phyloP scores from a whole-genome alignment of 1,140 invertebrate genomes.

The Glossosoma conforme region DNA sequence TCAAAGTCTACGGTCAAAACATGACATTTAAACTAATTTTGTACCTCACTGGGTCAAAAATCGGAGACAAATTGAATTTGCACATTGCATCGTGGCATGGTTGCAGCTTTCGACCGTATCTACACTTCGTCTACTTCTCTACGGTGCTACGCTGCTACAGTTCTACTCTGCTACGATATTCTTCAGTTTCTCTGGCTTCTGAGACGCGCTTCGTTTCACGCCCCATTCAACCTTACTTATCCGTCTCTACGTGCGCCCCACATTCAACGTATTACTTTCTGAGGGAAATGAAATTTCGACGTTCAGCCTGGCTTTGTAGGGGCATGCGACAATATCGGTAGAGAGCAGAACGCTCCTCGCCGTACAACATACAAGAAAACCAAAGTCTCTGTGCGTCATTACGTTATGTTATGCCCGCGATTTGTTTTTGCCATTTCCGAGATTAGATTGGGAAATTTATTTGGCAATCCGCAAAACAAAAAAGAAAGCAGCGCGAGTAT shows the following conservation, averaged over 20 bases:
- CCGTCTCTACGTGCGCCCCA: constrained; percentile 12
- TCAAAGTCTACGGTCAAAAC: too few relatives aligned
- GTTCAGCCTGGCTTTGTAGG: too few relatives aligned
- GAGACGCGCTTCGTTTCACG: constrained; percentile 16
- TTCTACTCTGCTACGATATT: constrained; percentile 1
- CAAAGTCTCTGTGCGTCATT: too few relatives aligned
- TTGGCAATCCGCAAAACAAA: too few relatives aligned
- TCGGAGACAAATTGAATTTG: constrained; percentile 13
- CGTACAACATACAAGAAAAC: too few relatives aligned
- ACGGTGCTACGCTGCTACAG: not conserved
- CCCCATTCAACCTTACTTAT: constrained; percentile 23
- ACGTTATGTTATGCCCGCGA: too few relatives aligned
- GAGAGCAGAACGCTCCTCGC: too few relatives aligned
- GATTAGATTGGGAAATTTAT: too few relatives aligned
- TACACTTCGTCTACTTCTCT: not conserved
- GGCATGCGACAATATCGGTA: too few relatives aligned
- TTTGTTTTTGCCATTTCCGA: too few relatives aligned
- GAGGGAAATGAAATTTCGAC: constrained; percentile 20
- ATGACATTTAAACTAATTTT: too few relatives aligned
- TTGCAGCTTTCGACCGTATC: constrained; percentile 8
- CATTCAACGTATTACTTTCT: constrained; percentile 9
- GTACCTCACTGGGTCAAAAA: constrained; percentile 9
- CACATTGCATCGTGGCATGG: constrained; percentile 9
- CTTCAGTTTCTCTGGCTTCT: not conserved
- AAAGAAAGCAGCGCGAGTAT: too few relatives aligned